These are phyloP conservation scores for Lymantria dispar DNA, from an alignment of 2,888 invertebrate genomes.

Conservation along the genomic window DNA sequence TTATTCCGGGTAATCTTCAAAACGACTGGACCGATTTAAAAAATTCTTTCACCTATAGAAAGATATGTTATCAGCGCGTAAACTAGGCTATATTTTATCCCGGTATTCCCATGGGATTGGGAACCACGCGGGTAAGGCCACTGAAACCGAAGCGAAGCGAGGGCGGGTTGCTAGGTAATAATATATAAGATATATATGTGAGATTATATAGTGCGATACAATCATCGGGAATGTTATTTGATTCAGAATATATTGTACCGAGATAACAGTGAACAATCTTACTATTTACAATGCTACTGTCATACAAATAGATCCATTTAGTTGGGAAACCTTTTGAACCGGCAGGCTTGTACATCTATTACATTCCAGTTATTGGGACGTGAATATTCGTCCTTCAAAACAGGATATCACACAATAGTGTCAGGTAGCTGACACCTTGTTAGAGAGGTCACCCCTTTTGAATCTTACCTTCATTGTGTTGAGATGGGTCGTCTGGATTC, in stretches of 20 bases:
- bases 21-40: too few species aligned
- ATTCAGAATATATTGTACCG: conserved; percentile 26
- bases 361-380: conserved; percentile 59
- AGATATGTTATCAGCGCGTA: too few species aligned
- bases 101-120: too few species aligned
- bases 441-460: conserved; percentile 64
- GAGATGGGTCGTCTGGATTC: conserved; percentile 63
- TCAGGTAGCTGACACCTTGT: conserved; percentile 77
- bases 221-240: conserved; percentile 19
- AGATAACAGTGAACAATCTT: conserved; percentile 33
- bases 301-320: conserved; percentile 43
- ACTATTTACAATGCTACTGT: conserved; percentile 37
- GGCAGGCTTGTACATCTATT: conserved; percentile 30
- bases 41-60: too few species aligned
- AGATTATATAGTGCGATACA: conserved; percentile 12
- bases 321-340: conserved; percentile 37
- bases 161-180: too few species aligned
- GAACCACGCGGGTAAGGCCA: too few species aligned
- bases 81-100: too few species aligned
- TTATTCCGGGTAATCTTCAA: too few species aligned
- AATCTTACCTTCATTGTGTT: conserved; percentile 64
- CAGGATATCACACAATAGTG: conserved; percentile 67
- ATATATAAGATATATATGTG: conserved; percentile 10
- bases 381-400: conserved; percentile 68
- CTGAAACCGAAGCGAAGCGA: too few species aligned